A percentile compares a stretch with the other conserved stretches of the same genome.
Conservation (phyloP, 2,888 invertebrate species). For the Frankliniella intonsa region DNA sequence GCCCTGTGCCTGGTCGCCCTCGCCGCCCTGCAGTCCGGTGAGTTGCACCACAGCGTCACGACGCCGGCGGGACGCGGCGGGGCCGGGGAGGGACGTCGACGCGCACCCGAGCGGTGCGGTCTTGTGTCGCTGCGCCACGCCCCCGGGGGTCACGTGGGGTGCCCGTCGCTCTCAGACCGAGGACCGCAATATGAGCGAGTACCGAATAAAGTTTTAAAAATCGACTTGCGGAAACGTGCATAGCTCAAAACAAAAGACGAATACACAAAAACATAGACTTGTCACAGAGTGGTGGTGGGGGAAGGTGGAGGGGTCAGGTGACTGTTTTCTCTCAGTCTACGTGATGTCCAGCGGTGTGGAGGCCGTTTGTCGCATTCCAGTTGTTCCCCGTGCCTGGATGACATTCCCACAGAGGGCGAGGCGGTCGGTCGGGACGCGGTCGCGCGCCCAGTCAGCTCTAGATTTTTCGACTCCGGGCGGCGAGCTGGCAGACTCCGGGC, state of each 20-base stretch:
- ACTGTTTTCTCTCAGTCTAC: no score
- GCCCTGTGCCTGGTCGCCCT: constrained; percentile 4
- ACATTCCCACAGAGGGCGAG: background rate
- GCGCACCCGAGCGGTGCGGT: background rate
- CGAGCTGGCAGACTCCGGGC: background rate
- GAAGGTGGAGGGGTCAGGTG: no score
- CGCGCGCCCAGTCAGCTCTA: background rate
- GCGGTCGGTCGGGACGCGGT: background rate
- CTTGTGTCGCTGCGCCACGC: background rate
- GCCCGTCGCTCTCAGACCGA: background rate
- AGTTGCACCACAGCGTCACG: background rate
- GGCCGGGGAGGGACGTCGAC: background rate
- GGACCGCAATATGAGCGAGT: background rate
- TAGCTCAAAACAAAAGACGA: no score
- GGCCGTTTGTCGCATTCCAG: background rate
- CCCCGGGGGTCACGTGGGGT: background rate
- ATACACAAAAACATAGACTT: no score
- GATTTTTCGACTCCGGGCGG: background rate
- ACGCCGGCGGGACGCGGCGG: background rate
- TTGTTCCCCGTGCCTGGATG: background rate
- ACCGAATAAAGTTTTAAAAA: no score
- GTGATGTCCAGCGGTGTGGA: no score
- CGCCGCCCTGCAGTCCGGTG: background rate
- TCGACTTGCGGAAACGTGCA: no score
- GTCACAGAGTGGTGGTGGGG: no score